Evolutionary conservation across 2,888 invertebrate genomes (phyloP).

Genomic region (Dermolepida albohirtum): DNA sequence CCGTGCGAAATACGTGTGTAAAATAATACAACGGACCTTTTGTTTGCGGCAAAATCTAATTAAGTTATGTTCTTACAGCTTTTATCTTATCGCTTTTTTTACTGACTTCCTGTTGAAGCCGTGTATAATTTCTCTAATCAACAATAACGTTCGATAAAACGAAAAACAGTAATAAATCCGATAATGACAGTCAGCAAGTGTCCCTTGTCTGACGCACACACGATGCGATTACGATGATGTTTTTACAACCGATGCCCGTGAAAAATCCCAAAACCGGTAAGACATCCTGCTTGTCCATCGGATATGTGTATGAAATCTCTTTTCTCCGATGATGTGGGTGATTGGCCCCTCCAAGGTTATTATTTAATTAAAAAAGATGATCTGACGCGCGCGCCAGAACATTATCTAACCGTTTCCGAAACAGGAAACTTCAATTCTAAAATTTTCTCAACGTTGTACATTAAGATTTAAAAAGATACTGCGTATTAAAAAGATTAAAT

Average conservation of each 20-base stretch:
- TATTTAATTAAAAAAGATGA: conserved; percentile 43
- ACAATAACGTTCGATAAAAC: conserved; percentile 3
- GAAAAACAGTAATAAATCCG: neutral
- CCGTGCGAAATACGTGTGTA: conserved; percentile 3
- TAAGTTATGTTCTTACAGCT: too few species aligned
- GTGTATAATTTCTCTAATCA: conserved; percentile 2
- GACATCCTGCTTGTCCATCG: conserved; percentile 37
- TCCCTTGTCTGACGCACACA: neutral
- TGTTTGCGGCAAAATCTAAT: too few species aligned
- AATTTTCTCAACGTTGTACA: neutral
- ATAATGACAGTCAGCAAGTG: neutral
- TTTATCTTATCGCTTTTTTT: conserved; percentile 5
- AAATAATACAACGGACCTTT: neutral
- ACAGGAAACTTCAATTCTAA: conserved; percentile 4
- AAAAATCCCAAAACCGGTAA: conserved; percentile 44
- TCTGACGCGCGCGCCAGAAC: conserved; percentile 4
- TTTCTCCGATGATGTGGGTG: conserved; percentile 47
- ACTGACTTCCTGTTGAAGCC: neutral
- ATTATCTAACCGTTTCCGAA: conserved; percentile 3
- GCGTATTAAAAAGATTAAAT: too few species aligned
- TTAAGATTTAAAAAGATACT: neutral
- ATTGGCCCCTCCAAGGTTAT: conserved; percentile 53
- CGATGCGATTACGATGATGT: neutral
- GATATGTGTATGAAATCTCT: conserved; percentile 12
- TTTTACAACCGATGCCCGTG: conserved; percentile 6